Conservation (phyloP, 2,797 vertebrate species). For the Austrolebias charrua region DNA sequence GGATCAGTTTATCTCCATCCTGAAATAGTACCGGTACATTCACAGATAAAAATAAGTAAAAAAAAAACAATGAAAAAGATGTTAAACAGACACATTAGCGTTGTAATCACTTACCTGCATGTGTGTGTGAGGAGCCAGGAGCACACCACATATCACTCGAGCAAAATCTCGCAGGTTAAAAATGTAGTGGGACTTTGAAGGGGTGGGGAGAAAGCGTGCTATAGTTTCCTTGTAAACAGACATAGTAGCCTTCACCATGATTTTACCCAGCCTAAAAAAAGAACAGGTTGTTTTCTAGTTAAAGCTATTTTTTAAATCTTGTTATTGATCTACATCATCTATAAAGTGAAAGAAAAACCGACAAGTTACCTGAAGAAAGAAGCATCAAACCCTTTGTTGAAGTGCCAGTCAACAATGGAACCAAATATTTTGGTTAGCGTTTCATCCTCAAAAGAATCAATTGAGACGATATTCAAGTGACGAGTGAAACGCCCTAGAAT, state of each 20-base stretch:
- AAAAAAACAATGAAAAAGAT: constrained; percentile 1
- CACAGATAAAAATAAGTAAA: constrained; percentile 16
- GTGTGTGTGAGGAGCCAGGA: constrained; percentile 89
- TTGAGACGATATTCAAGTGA: constrained; percentile 89
- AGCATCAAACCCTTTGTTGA: constrained; percentile 86
- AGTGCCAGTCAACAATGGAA: constrained; percentile 92
- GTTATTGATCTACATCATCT: background rate
- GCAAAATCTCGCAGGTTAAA: constrained; percentile 95
- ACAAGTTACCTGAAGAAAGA: constrained; percentile 82
- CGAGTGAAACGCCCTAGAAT: constrained; percentile 88
- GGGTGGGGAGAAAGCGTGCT: constrained; percentile 89
- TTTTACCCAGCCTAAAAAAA: constrained; percentile 82
- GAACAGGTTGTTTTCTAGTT: background rate
- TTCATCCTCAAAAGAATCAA: constrained; percentile 89
- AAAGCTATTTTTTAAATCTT: constrained; percentile 9
- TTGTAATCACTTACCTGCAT: constrained; percentile 79
- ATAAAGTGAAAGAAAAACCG: constrained; percentile 4
- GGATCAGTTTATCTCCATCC: constrained; percentile 89
- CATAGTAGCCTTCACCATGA: constrained; percentile 90
- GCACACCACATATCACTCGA: constrained; percentile 87
- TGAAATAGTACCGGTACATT: constrained; percentile 65
- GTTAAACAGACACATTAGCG: background rate
- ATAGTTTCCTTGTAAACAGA: constrained; percentile 86
- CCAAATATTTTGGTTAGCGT: constrained; percentile 88
- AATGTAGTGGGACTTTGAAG: constrained; percentile 95